Evolutionary conservation across 2,888 invertebrate species (phyloP), one percentile per base, ranked within the genome.

Genomic region (Phoenoteleia sp.): DNA sequence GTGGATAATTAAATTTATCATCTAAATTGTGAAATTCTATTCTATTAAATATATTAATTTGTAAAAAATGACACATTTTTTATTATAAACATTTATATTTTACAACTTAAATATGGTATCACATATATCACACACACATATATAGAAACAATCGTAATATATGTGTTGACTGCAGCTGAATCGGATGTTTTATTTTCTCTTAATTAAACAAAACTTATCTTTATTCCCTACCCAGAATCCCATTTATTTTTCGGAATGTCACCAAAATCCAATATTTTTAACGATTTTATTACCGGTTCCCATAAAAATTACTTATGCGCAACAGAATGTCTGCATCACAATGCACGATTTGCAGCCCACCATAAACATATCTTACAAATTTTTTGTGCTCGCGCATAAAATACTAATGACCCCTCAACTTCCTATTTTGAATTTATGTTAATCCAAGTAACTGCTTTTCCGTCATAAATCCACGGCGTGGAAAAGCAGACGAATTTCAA

Each of bases 301-400:
- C 58, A 81, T 76, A 71, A 64, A 81, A 76, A 81, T 81, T 81
- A 71, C 81, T 64, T 49, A 76, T 76, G 82, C 82, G 58, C 21
- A 72, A 71, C 76, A 42, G 76, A 71, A 66, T 47, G 52, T 47
- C 76, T 69, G 71, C 76, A 76, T 82, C 76, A 52, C 56, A 56
- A 82, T 82, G 82, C 75, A 81, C 72, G 75, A 81, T 81, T 81
- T 71, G 81, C 75, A 76, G 56, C 62, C 69, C 52, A 21, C 58
- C 69, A 47, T 81, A 81, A 81, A 81, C 75, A 75, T 81, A 69
- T 69, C 81, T 60, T 62, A 64, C 69, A 54, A 52, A 69, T 74
- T 71, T 81, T 36, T 58, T 39, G 62, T 47, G 7, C 36, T 56
- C 75, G 62, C 66, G 75, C 23, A 72, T 52, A 66, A 69, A 75